Percentiles rank a stretch among this genome's conserved stretches.
Conservation (phyloP, 2,113 vertebrate genomes). For the Megaptera novaeangliae region DNA sequence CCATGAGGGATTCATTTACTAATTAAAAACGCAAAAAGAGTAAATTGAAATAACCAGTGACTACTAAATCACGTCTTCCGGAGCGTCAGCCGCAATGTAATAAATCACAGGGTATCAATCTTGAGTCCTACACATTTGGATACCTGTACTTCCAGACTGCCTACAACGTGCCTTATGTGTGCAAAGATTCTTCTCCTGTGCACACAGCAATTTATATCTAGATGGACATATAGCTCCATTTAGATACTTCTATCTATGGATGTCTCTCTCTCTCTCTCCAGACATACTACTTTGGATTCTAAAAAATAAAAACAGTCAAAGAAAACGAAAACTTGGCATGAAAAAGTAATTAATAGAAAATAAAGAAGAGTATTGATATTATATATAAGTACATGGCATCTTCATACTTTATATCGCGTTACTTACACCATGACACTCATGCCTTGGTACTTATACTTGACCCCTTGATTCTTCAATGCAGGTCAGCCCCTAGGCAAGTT, state of each 20-base stretch:
- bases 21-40: conserved; percentile 94
- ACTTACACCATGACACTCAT: background rate
- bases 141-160: conserved; percentile 34
- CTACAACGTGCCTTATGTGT: conserved; percentile 57
- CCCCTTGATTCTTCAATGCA: rapidly evolving
- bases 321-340: background rate
- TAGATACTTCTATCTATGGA: no score
- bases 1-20: conserved; percentile 93
- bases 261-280: background rate
- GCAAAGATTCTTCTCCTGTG: background rate
- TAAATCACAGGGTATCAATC: conserved; percentile 82
- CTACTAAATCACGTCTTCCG: conserved; percentile 88
- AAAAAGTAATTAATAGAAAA: background rate
- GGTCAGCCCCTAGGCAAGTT: background rate
- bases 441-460: background rate
- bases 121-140: conserved; percentile 66
- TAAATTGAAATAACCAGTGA: conserved; percentile 89
- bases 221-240: rapidly evolving
- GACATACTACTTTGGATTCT: background rate
- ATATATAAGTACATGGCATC: rapidly evolving
- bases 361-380: rapidly evolving
- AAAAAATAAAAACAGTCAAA: background rate
- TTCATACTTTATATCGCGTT: rapidly evolving
- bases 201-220: background rate
- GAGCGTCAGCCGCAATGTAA: conserved; percentile 76